A percentile compares a stretch with the other conserved stretches of the same genome.
These are phyloP conservation scores for Himalopsyche kuldschensis DNA, from an alignment of 2,888 invertebrate species.

Conservation along the genomic window DNA sequence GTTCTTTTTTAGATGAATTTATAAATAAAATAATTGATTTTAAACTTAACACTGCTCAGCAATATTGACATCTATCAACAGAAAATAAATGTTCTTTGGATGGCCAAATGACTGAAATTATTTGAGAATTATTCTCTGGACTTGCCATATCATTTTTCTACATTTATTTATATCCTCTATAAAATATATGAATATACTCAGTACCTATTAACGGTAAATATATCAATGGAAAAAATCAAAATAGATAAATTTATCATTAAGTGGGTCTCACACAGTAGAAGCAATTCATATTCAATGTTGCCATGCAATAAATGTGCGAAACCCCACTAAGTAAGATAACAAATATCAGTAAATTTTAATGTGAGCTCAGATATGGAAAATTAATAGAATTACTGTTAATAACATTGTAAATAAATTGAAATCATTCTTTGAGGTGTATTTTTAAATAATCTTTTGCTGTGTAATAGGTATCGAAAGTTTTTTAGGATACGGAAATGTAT, in stretches of 20 bases:
- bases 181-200: not conserved
- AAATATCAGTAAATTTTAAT: constrained; percentile 5
- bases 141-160: not conserved
- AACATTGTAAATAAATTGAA: not conserved
- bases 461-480: constrained; percentile 6
- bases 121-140: not conserved
- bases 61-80: not conserved
- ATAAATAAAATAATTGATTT: not conserved
- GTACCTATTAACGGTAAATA: not conserved
- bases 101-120: not conserved
- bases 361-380: constrained; percentile 9
- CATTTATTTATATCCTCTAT: not conserved
- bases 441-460: constrained; percentile 17
- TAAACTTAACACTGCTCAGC: not conserved
- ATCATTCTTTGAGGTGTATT: constrained; percentile 29
- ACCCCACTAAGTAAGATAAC: too few relatives aligned
- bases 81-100: not conserved
- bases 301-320: too few relatives aligned
- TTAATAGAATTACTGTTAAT: constrained; percentile 7
- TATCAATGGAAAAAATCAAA: too few relatives aligned
- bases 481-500: constrained; percentile 28
- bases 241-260: too few relatives aligned
- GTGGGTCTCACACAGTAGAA: too few relatives aligned
- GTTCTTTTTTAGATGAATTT: not conserved
- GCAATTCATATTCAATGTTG: too few relatives aligned